Conservation (phyloP, 2,888 invertebrate genomes). For the Bibio marci region DNA sequence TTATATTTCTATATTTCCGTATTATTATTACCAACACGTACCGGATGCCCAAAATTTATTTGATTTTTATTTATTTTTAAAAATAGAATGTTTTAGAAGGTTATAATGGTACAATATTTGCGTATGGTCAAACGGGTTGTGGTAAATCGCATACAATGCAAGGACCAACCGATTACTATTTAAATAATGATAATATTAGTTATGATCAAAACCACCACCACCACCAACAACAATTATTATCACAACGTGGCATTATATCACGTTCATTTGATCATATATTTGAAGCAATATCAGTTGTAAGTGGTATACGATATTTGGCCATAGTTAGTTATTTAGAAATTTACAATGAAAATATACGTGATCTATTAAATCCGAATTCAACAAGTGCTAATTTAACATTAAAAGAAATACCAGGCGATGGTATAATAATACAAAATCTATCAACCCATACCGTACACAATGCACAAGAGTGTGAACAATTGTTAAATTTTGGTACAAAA, state of each 20-base stretch:
- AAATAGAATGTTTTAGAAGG: slow-evolving; percentile 65
- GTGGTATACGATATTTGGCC: slow-evolving; percentile 44
- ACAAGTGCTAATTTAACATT: slow-evolving; percentile 22
- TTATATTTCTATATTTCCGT: too few relatives aligned
- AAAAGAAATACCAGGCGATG: slow-evolving; percentile 35
- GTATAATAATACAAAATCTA: slow-evolving; percentile 37
- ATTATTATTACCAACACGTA: too few relatives aligned
- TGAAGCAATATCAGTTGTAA: slow-evolving; percentile 61
- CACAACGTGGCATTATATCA: slow-evolving; percentile 45
- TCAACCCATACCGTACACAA: slow-evolving; percentile 62
- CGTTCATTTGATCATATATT: slow-evolving; percentile 78
- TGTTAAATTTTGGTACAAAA: slow-evolving; percentile 59
- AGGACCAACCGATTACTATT: slow-evolving; percentile 27
- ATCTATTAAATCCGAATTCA: slow-evolving; percentile 57
- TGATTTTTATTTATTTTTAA: too few relatives aligned
- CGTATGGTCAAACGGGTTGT: slow-evolving; percentile 85
- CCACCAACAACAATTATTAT: too few relatives aligned
- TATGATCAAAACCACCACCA: slow-evolving; percentile 7
- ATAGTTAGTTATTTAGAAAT: slow-evolving; percentile 62
- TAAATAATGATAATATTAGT: background rate
- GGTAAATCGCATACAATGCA: slow-evolving; percentile 88
- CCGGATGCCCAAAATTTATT: background rate
- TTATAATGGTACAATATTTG: slow-evolving; percentile 85
- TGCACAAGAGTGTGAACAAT: slow-evolving; percentile 54
- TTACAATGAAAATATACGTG: slow-evolving; percentile 87